Percentiles rank a stretch among this genome's conserved stretches.
phyloP scores from a whole-genome alignment of 1,140 invertebrate genomes.

The Acromyrmex heyeri region DNA sequence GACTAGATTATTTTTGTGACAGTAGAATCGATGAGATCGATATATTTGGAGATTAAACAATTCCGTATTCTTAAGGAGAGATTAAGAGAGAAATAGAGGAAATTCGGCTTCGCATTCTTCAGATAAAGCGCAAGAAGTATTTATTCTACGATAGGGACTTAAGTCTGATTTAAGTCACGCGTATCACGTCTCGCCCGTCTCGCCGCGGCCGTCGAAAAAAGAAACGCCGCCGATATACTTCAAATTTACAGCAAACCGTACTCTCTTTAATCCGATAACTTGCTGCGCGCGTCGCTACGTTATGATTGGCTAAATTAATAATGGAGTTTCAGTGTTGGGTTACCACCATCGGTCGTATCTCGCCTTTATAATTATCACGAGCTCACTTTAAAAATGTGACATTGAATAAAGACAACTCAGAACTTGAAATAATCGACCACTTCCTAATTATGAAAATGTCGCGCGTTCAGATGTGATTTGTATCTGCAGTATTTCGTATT shows the following conservation, averaged over 20 bases:
- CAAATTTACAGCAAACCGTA: conserved; percentile 59
- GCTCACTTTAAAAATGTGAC: conserved; percentile 38
- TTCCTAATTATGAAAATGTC: conserved; percentile 14
- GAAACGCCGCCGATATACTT: conserved; percentile 4
- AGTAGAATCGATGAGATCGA: neutral
- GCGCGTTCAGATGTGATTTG: neutral
- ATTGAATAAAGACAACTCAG: conserved; percentile 3
- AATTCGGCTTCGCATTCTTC: conserved; percentile 19
- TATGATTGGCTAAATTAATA: conserved; percentile 63
- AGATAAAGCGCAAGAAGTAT: conserved; percentile 35
- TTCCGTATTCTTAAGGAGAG: conserved; percentile 8
- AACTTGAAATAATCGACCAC: neutral
- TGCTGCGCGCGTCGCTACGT: conserved; percentile 29
- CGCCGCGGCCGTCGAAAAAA: conserved; percentile 35
- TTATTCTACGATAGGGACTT: conserved; percentile 46
- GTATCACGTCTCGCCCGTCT: conserved; percentile 22
- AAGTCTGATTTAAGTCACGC: conserved; percentile 61
- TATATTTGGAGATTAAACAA: conserved; percentile 31
- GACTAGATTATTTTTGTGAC: neutral
- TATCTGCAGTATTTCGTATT: neutral
- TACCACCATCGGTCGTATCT: conserved; percentile 45
- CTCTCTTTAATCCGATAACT: conserved; percentile 59
- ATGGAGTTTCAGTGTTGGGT: conserved; percentile 56
- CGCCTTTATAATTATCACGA: conserved; percentile 40
- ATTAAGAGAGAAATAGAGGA: neutral